Evolutionary conservation across 2,888 invertebrate genomes (phyloP), one percentile per base, ranked within the genome.

Genomic region (Dryadula phaetusa): DNA sequence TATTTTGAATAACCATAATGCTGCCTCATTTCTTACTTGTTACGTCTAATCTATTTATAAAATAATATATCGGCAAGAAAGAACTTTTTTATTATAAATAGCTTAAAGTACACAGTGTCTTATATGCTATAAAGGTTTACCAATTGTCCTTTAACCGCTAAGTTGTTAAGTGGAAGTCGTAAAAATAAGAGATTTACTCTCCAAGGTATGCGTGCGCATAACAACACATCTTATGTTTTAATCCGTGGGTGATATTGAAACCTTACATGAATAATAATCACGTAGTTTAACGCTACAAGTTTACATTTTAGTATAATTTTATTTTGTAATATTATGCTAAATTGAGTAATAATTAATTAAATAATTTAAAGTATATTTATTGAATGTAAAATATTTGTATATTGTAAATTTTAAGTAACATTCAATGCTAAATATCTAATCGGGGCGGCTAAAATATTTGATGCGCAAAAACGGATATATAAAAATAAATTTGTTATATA

Each of bases 101-200:
- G 14, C 6, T 6, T n/a, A 37, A 56, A 56, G 37, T 22, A 56
- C 0, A 22, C 22, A 56, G 20, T 22, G 14, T 22, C 20, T 7
- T 34, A 34, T 34, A 34, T 14, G 7, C 12, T 37, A 37, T 54
- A 37, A 52, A 28, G 16, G 16, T 25, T 32, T 34, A 34, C 14
- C 20, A 18, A 63, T 54, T 54, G 42, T 64, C 64, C 54, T 64
- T 56, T 56, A 63, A 6, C 42, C 12, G 28, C 6, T 53, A 32
- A 44, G 16, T 34, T 64, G 44, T 14, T 6, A 20, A 54, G 40
- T 49, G 49, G 47, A 25, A 37, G 16, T 49, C 40, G 25, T 62
- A 52, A 64, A 64, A 54, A 18, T 34, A 22, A 56, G 12, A 56
- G 56, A 56, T 56, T 56, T 54, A 54, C 54, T 44, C 20, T 64